Evolutionary conservation across 2,113 vertebrate species (phyloP), one percentile per base, ranked within the genome.

Genomic region (Scartelaos histophorus): DNA sequence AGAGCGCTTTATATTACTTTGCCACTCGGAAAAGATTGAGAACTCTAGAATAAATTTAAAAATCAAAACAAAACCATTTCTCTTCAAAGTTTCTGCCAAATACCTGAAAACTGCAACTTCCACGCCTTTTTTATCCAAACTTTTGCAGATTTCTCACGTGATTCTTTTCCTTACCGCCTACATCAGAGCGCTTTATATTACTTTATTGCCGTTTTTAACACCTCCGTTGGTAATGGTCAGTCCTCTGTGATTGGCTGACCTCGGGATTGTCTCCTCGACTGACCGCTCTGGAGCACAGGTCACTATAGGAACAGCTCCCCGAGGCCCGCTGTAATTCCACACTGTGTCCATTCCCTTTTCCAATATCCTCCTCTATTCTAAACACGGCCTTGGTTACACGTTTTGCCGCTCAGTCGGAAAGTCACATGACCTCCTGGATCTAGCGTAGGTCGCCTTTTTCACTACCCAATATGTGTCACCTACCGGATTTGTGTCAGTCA

Each of bases 391-490:
- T 46, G 35, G 70, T 75, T 68, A 43, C 70, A 72, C 73, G 65
- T 77, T 35, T 34, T 43, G 74, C 73, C 38, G 71, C 54, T 70
- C 60, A 35, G 25, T 66, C 11, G 46, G 16, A 69, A n/a, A 75
- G 43, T 83, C 80, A 79, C 71, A 45, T 82, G 82, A 79, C 70
- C 61, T 69, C 19, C 66, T 70, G 61, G 53, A 87, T 89, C 79
- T 76, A 84, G 87, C 74, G 85, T 85, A 19, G 49, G 49, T 51
- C 1, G 17, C 49, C 49, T 51, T 51, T 19, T 4, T 35, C 34
- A 35, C 34, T 35, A 3, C 34, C 34, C 34, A 35, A 35, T 19
- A 16, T 51, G 5, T n/a, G n/a, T n/a, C n/a, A n/a, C n/a, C n/a
- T n/a, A n/a, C n/a, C n/a, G n/a, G n/a, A n/a, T n/a, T n/a, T n/a